Conservation (phyloP, 2,113 vertebrate species). For the Melierax canorus region DNA sequence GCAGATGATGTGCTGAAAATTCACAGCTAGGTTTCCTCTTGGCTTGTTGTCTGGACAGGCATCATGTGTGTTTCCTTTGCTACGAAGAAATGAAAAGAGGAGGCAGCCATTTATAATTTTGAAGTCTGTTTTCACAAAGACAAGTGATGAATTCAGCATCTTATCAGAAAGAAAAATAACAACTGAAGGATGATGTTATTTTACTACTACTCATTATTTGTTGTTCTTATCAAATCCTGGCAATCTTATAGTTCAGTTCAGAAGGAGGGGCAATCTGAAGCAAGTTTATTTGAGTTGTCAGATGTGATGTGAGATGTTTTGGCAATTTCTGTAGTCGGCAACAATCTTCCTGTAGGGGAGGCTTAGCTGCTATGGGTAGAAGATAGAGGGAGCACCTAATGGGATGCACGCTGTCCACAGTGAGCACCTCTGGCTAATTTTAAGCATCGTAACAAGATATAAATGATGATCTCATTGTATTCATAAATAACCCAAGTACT, state of each 20-base stretch:
- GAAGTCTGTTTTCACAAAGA: not conserved
- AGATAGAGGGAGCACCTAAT: not conserved
- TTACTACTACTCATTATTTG: not conserved
- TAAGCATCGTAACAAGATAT: not conserved
- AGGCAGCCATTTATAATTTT: not conserved
- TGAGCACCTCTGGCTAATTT: not conserved
- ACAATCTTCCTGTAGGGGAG: not conserved
- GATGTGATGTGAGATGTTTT: not conserved
- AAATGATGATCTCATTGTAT: not conserved
- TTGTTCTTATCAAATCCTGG: not conserved
- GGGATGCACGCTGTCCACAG: not conserved
- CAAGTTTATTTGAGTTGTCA: not conserved
- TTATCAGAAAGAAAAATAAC: not conserved
- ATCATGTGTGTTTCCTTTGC: not conserved
- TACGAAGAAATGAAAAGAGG: not conserved
- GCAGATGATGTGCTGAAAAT: not conserved
- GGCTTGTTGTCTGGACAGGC: not conserved
- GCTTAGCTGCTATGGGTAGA: not conserved
- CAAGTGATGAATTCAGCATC: not conserved
- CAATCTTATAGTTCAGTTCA: not conserved
- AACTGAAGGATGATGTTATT: not conserved
- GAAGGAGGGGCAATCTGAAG: not conserved
- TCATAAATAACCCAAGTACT: not conserved
- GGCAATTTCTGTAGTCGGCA: not conserved
- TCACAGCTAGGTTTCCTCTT: not conserved